Base-by-base conservation (phyloP, 1,140 invertebrate species). In the Macrocentrus cingulum region DNA sequence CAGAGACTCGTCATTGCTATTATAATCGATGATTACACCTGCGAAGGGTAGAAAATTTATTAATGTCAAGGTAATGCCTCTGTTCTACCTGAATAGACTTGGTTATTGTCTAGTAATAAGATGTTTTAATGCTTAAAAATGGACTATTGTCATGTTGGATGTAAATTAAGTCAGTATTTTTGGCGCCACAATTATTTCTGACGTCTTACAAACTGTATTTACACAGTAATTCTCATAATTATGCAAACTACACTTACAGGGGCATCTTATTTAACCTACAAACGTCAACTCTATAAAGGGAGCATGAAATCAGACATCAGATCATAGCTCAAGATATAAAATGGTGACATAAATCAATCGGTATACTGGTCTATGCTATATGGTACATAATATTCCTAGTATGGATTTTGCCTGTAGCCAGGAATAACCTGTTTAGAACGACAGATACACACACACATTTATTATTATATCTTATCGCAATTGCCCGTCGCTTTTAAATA, bases 241-340 rank as follows among this genome's bases (percentile, higher is more conserved):
- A 64, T 37, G 59, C 56, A 59, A 61, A 52, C 50, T 53, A 56
- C 45, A 58, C 53, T 11, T 23, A 39, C 8, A 8, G 13, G 48
- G n/a, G 23, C 61, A 56, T 36, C 34, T 25, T 39, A 59, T 22
- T 68, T 68, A 61, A 68, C 67, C 65, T 46, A 58, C 25, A 60
- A 64, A 56, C 67, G 67, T 68, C 67, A 68, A 44, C 46, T 41
- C 58, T 55, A 53, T 15, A 67, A 66, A 51, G 18, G 53, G 59
- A 57, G 45, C 48, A 44, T 58, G 60, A 58, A 59, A 61, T 61
- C 41, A 46, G 32, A 15, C 13, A 34, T 22, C 36, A 50, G 59
- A 22, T 1, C 6, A 11, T 9, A 20, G 7, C 7, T n/a, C n/a
- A n/a, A 9, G 7, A 46, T 19, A 22, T 23, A 22, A 22, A 22